phyloP scores from a whole-genome alignment of 37 sponge, comb jelly and placozoan genomes.

The Oopsacas minuta region DNA sequence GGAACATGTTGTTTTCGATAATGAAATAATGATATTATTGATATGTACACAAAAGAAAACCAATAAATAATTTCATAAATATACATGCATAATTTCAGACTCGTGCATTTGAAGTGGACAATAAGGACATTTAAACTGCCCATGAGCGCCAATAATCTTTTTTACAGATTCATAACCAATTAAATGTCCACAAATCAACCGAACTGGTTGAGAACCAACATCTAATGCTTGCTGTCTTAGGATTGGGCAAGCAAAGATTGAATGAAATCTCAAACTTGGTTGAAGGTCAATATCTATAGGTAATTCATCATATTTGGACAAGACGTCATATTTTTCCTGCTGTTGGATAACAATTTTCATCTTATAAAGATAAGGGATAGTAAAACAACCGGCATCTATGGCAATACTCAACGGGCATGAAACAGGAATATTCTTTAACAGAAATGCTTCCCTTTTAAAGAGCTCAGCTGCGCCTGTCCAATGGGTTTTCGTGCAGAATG shows the following conservation, averaged over 20 bases:
- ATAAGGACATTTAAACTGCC: constrained; percentile 87
- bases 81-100: constrained; percentile 48
- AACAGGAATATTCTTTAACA: background rate
- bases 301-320: background rate
- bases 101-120: constrained; percentile 78
- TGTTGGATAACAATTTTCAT: background rate
- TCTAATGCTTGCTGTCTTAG: constrained; percentile 62
- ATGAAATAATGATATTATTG: too few relatives aligned
- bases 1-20: too few relatives aligned
- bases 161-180: constrained; percentile 85
- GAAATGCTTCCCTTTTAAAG: background rate
- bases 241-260: constrained; percentile 90
- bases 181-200: constrained; percentile 83
- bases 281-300: constrained; percentile 54
- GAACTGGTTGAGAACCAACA: constrained; percentile 56
- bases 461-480: background rate
- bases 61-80: too few relatives aligned
- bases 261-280: constrained; percentile 59
- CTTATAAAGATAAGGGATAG: background rate
- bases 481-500: background rate
- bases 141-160: constrained; percentile 33
- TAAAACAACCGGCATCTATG: background rate
- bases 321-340: constrained; percentile 11
- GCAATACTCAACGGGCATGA: background rate
- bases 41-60: too few relatives aligned